Evolutionary conservation across 2,113 vertebrate species (phyloP), one percentile per base, ranked within the genome.

Genomic region (Murina feae): DNA sequence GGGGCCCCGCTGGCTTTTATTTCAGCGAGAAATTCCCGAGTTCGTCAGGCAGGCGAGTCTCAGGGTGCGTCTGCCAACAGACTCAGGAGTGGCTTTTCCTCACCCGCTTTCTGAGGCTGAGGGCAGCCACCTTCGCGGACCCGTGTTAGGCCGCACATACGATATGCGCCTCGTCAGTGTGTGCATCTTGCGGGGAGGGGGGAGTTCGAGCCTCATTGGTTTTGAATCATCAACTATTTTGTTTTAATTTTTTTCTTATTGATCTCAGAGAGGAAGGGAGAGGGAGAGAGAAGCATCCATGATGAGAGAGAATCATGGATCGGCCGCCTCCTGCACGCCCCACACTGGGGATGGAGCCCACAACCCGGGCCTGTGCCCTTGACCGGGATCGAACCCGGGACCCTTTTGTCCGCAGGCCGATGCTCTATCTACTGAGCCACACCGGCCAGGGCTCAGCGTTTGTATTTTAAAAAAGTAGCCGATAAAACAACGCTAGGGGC

Each of bases 181-280:
- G 16, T 23, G n/a, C 9, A 17, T n/a, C 4, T 44, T 6, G 6
- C 4, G 12, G 18, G 39, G 14, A 28, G 0, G 4, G n/a, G 5
- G 2, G 6, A n/a, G 32, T 86, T 49, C 32, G 28, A 89, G 14
- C 9, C 17, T 8, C 1, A 4, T 1, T 8, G 10, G 86, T 14
- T 86, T 95, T 58, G 35, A 89, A 18, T 37, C 35, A 85, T 21
- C 37, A 84, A 66, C 65, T 79, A 72, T 69, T 94, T 87, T 89
- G 65, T 49, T 17, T 5, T 14, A 16, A 49, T 49, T 5, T 49
- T 17, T 16, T 49, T 49, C 16, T 49, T 49, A 14, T 49, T 49
- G 49, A 17, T 49, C 14, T 49, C 49, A 49, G 49, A 49, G 49
- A 49, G 49, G 49, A 49, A 49, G 49, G 49, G 49, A 49, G 4